Percentiles rank a stretch among this genome's conserved stretches.
Evolutionary conservation across 2,888 invertebrate species (phyloP).

Genomic region (Eumerus sabulonum): DNA sequence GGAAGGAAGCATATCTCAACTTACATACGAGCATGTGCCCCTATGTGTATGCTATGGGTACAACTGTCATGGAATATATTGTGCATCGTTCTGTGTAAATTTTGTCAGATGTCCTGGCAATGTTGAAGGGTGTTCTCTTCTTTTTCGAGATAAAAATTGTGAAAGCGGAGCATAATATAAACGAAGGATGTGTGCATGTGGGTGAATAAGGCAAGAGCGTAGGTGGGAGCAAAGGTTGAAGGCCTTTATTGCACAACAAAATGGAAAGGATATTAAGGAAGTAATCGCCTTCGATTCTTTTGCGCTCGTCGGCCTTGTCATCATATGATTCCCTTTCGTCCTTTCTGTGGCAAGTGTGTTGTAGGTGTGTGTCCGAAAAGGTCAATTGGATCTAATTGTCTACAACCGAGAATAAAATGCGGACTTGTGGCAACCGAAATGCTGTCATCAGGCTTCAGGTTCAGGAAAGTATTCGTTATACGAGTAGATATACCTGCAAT

Average conservation of each 20-base stretch:
- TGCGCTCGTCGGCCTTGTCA: neutral
- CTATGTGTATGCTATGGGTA: too few relatives aligned
- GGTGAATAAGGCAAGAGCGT: neutral
- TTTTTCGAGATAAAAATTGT: conserved; percentile 21
- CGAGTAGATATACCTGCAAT: conserved; percentile 14
- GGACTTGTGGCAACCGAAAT: neutral
- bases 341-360: conserved; percentile 5
- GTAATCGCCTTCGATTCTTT: conserved; percentile 24
- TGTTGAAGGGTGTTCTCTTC: conserved; percentile 22
- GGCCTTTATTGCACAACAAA: conserved; percentile 32
- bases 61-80: neutral
- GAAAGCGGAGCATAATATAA: conserved; percentile 2
- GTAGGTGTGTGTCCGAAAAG: conserved; percentile 3
- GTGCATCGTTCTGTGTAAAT: conserved; percentile 11
- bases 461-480: too few relatives aligned
- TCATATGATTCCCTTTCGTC: neutral
- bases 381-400: conserved; percentile 14
- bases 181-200: neutral
- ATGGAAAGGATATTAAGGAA: conserved; percentile 28
- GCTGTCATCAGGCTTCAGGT: conserved; percentile 9
- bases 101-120: conserved; percentile 19
- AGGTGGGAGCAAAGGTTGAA: conserved; percentile 3
- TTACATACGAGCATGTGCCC: conserved; percentile 2
- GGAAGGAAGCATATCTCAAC: conserved; percentile 6
- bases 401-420: neutral